Conservation (phyloP, 2,888 invertebrate genomes). For the Spisula subtruncata region DNA sequence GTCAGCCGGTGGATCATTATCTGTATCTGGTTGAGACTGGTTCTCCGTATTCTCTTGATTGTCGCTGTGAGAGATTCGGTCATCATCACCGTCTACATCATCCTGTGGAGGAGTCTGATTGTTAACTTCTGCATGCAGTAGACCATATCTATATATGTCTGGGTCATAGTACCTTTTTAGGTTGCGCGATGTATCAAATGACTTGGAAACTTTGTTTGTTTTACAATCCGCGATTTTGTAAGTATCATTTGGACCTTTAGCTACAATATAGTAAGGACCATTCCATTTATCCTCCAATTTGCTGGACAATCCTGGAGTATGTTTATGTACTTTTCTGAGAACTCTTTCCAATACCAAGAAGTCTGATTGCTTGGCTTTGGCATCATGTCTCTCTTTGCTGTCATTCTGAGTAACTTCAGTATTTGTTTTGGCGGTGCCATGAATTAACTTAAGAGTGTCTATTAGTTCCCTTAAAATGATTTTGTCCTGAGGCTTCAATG, state of each 20-base stretch:
- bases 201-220: constrained; percentile 22
- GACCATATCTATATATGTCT: constrained; percentile 12
- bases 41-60: background rate
- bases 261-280: background rate
- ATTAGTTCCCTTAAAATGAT: constrained; percentile 38
- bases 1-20: too few species aligned
- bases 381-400: constrained; percentile 51
- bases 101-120: background rate
- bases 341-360: constrained; percentile 44
- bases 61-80: background rate
- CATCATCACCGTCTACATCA: background rate
- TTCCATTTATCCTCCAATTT: too few species aligned
- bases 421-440: constrained; percentile 42
- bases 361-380: constrained; percentile 48
- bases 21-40: too few species aligned
- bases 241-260: constrained; percentile 15
- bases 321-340: constrained; percentile 40
- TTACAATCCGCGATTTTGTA: constrained; percentile 28
- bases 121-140: background rate
- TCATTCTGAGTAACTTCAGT: constrained; percentile 49
- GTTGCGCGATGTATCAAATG: constrained; percentile 25
- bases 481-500: constrained; percentile 33
- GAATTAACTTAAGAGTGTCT: constrained; percentile 46
- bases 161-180: constrained; percentile 47
- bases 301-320: constrained; percentile 17